These are phyloP conservation scores for Rhinolophus sinicus DNA, from an alignment of 2,113 vertebrate species.

Conservation along the genomic window DNA sequence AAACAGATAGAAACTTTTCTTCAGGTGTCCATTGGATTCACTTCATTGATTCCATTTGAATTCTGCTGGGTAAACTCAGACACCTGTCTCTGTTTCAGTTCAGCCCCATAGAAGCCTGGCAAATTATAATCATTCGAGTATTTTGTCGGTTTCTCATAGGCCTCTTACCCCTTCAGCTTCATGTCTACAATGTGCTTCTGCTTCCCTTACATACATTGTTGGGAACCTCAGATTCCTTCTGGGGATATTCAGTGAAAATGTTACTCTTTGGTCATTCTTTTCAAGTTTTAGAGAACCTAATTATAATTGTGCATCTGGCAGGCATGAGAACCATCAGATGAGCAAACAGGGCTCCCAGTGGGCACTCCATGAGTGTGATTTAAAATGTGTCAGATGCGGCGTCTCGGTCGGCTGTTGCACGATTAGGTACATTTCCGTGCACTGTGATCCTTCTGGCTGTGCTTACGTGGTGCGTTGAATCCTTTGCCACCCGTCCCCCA, in stretches of 20 bases:
- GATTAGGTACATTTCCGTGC: neutral
- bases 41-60: slow-evolving; percentile 15
- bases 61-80: neutral
- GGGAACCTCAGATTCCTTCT: slow-evolving; percentile 60
- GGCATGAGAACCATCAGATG: slow-evolving; percentile 60
- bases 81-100: neutral
- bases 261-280: slow-evolving; percentile 68
- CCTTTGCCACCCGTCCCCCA: neutral
- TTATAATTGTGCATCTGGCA: slow-evolving; percentile 61
- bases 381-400: slow-evolving; percentile 50
- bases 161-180: neutral
- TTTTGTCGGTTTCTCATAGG: slow-evolving; percentile 29
- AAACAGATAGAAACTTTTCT: neutral
- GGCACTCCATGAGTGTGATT: slow-evolving; percentile 28
- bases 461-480: neutral
- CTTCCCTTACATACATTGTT: slow-evolving; percentile 27
- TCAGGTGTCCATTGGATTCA: neutral
- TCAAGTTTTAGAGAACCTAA: slow-evolving; percentile 69
- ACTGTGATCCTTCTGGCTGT: neutral
- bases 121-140: neutral
- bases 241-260: slow-evolving; percentile 57
- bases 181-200: neutral
- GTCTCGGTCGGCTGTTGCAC: neutral
- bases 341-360: slow-evolving; percentile 62
- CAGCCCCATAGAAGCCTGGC: neutral